phyloP scores from a whole-genome alignment of 1,140 invertebrate species.

The Achroia grisella region DNA sequence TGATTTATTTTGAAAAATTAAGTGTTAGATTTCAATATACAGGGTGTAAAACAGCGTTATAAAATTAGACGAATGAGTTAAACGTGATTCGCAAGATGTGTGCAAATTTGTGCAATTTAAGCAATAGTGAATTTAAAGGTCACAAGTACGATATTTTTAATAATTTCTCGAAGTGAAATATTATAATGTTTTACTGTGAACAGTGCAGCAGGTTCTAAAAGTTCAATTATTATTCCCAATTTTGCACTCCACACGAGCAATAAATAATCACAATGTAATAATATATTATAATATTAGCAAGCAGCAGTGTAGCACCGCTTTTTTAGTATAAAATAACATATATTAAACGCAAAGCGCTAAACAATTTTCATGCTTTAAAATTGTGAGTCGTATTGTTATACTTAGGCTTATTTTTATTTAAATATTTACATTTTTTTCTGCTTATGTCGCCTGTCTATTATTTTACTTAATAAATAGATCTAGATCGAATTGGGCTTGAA shows the following conservation, averaged over 20 bases:
- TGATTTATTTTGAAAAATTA: no score
- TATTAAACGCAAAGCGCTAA: constrained; percentile 17
- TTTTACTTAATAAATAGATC: no score
- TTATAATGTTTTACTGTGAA: not conserved
- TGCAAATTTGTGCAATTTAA: constrained; percentile 1
- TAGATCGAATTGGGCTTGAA: no score
- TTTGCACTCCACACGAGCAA: constrained; percentile 62
- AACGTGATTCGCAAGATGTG: constrained; percentile 6
- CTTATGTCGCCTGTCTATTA: no score
- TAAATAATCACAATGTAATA: constrained; percentile 67
- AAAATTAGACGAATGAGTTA: constrained; percentile 9
- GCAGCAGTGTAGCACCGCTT: constrained; percentile 50
- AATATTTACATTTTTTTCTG: no score
- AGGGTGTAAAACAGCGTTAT: constrained; percentile 1
- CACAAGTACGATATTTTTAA: constrained; percentile 19
- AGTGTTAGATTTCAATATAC: no score
- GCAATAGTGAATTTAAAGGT: constrained; percentile 4
- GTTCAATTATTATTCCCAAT: constrained; percentile 49
- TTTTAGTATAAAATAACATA: constrained; percentile 21
- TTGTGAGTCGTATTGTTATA: constrained; percentile 33
- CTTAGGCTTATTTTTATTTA: not conserved
- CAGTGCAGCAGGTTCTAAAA: constrained; percentile 58
- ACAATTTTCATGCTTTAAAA: constrained; percentile 44
- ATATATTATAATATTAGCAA: constrained; percentile 33
- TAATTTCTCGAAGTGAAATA: constrained; percentile 4